Percentiles rank a stretch among this genome's conserved stretches.
Conservation (phyloP, 2,888 invertebrate species). For the Gasteruption jaculator region DNA sequence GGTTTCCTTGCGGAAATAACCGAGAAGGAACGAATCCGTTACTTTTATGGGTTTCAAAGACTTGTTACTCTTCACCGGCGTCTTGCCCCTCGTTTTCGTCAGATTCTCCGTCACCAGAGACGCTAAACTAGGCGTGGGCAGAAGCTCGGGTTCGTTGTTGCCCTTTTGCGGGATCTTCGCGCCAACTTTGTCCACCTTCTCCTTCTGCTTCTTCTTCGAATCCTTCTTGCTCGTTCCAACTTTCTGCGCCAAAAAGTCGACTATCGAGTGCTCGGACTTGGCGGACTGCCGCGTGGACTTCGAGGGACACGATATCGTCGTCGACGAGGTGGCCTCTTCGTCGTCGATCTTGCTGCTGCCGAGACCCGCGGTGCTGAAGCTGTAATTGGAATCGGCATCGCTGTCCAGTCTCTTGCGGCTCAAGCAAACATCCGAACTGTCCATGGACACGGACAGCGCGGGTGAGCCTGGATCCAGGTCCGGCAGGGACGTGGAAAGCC, state of each 20-base stretch:
- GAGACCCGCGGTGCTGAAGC: conserved; percentile 54
- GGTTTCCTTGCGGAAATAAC: conserved; percentile 66
- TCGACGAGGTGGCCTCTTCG: conserved; percentile 63
- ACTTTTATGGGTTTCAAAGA: conserved; percentile 37
- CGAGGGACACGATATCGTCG: conserved; percentile 61
- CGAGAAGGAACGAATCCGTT: conserved; percentile 58
- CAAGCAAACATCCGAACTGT: conserved; percentile 49
- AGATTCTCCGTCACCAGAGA: conserved; percentile 30
- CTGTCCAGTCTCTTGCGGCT: conserved; percentile 54
- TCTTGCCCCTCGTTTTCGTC: conserved; percentile 32
- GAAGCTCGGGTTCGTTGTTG: conserved; percentile 56
- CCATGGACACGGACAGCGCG: conserved; percentile 62
- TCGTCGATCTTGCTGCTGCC: conserved; percentile 60
- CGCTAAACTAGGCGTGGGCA: conserved; percentile 63
- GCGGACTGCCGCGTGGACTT: conserved; percentile 40
- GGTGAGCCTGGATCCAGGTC: conserved; percentile 75
- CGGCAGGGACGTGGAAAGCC: conserved; percentile 71
- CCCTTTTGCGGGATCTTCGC: conserved; percentile 61
- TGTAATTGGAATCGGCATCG: conserved; percentile 66
- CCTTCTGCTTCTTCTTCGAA: conserved; percentile 55
- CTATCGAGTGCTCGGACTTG: conserved; percentile 58
- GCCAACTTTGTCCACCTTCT: conserved; percentile 47
- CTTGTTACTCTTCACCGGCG: conserved; percentile 35
- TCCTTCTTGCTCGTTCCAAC: conserved; percentile 57
- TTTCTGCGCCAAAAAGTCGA: conserved; percentile 65